Percentiles rank a stretch among this genome's conserved stretches.
These are phyloP conservation scores for Mustela lutreola DNA, from an alignment of 2,113 vertebrate species.

Conservation along the genomic window DNA sequence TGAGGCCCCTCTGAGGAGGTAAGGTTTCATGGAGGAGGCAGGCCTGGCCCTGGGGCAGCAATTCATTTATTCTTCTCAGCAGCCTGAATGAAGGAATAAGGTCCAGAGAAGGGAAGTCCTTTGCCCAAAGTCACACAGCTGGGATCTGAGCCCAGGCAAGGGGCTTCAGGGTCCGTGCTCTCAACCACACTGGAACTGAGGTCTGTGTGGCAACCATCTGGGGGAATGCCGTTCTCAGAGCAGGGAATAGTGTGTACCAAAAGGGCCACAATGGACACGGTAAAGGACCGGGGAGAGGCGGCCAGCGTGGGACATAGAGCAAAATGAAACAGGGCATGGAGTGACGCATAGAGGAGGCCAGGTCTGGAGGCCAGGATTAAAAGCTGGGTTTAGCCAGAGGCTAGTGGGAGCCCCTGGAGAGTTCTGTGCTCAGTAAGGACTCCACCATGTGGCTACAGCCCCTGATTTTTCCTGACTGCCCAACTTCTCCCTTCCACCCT, in stretches of 20 bases:
- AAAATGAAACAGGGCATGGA: neutral
- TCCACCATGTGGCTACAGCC: neutral
- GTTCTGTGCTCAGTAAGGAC: neutral
- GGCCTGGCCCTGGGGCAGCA: neutral
- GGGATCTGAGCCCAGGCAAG: neutral
- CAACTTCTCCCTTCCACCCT: neutral
- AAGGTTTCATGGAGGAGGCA: neutral
- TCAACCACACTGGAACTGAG: neutral
- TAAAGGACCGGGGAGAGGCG: neutral
- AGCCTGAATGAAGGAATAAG: neutral
- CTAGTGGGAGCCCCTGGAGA: neutral
- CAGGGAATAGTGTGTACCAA: neutral
- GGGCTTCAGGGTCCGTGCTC: neutral
- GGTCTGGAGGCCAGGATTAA: neutral
- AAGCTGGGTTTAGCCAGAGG: neutral
- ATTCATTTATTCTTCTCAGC: neutral
- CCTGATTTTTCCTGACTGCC: neutral
- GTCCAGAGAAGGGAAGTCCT: neutral
- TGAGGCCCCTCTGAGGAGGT: neutral
- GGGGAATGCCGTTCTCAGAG: neutral
- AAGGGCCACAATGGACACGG: neutral
- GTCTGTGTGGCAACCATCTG: fast-evolving
- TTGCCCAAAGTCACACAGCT: neutral
- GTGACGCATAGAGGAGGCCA: neutral
- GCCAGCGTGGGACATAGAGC: neutral